phyloP scores from a whole-genome alignment of 2,113 vertebrate genomes.

The Potamarius usumacintae region DNA sequence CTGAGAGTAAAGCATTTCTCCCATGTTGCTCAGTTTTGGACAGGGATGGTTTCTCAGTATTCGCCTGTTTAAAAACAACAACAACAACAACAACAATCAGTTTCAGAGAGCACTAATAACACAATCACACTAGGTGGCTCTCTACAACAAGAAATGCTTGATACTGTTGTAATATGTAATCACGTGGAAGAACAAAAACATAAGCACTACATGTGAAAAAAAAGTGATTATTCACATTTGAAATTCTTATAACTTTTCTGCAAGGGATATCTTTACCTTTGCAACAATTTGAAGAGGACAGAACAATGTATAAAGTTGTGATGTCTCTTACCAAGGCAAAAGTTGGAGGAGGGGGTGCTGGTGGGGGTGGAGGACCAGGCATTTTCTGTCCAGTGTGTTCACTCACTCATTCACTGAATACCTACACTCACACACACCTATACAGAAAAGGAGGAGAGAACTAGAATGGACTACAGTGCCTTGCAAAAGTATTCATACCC shows the following conservation, averaged over 20 bases:
- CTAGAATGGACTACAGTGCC: background rate
- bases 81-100: background rate
- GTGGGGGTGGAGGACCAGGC: constrained; percentile 83
- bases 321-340: constrained; percentile 72
- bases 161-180: background rate
- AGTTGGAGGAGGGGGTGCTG: constrained; percentile 76
- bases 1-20: constrained; percentile 80
- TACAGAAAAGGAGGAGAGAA: background rate
- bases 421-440: constrained; percentile 7
- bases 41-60: constrained; percentile 79
- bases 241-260: background rate
- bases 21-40: constrained; percentile 77
- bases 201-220: background rate
- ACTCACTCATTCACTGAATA: constrained; percentile 16
- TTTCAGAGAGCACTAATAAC: constrained; percentile 11
- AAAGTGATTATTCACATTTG: background rate
- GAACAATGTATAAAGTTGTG: background rate
- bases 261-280: background rate
- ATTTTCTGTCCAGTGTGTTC: constrained; percentile 63
- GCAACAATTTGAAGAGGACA: background rate
- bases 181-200: background rate
- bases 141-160: constrained; percentile 13
- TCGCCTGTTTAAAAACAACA: constrained; percentile 68
- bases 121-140: constrained; percentile 38
- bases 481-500: background rate